phyloP scores from a whole-genome alignment of 2,113 vertebrate species.

The Melanerpes aurifrons region DNA sequence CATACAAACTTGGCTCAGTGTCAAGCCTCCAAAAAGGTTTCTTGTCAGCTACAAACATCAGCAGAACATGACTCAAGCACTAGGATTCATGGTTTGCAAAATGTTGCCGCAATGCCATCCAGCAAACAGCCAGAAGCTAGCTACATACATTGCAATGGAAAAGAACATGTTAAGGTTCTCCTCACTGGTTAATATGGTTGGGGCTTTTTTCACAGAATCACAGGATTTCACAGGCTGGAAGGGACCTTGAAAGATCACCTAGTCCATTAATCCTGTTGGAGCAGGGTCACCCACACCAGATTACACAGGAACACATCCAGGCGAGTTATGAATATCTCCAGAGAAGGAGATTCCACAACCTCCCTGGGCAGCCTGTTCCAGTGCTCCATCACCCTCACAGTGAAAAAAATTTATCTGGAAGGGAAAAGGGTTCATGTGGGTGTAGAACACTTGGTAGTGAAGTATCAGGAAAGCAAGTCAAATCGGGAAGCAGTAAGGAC shows the following conservation, averaged over 20 bases:
- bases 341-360: too few relatives aligned
- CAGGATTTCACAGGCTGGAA: too few relatives aligned
- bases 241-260: too few relatives aligned
- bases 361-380: too few relatives aligned
- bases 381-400: too few relatives aligned
- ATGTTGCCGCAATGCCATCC: background rate
- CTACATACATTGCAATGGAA: background rate
- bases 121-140: background rate
- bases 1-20: background rate
- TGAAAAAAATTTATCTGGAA: background rate
- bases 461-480: background rate
- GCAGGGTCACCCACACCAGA: too few relatives aligned
- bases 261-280: too few relatives aligned
- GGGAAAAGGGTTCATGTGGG: background rate
- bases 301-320: too few relatives aligned
- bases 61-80: background rate
- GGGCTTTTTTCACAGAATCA: background rate
- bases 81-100: background rate
- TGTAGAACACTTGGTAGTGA: background rate
- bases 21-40: background rate
- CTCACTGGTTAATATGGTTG: background rate
- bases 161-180: background rate
- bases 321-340: too few relatives aligned
- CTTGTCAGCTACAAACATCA: background rate
- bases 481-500: background rate